Evolutionary conservation across 2,888 invertebrate genomes (phyloP), one percentile per base, ranked within the genome.

Genomic region (Antitype chi): DNA sequence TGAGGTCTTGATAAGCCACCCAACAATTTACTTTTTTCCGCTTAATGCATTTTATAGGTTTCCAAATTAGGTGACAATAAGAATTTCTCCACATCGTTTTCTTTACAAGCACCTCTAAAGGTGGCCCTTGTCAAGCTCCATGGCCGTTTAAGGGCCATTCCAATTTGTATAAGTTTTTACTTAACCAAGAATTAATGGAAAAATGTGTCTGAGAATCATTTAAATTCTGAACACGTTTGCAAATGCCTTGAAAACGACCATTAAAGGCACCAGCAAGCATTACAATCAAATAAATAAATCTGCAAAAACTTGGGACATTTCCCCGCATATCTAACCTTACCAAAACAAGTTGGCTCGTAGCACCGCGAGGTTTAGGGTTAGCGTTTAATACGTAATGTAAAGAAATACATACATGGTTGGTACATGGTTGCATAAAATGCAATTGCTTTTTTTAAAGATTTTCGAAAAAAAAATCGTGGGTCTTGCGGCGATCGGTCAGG

Each of bases 241-340:
- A 77, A 84, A 86, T 73, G 63, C 80, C 62, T 84, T 72, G 79
- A 77, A 76, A 84, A 76, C 71, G 23, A 59, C 85, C 85, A 81
- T 84, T 77, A 79, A 85, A 85, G 78, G 43, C 77, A 74, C 73
- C 74, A 55, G 66, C 70, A 63, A 81, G 74, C 78, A 87, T 78
- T 81, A 85, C 81, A 85, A 85, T 84, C 73, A 88, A 87, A 85
- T 88, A 82, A 85, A 85, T 82, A 88, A 87, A 88, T 89, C 83
- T 85, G 85, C 82, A 88, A 83, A 87, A 88, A 84, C 82, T 77
- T 73, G 82, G 74, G 28, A 76, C 77, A 84, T 85, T 87, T 84
- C 81, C 76, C 82, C 82, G 78, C 79, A 80, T 86, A 78, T 52
- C 78, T 78, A 80, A 84, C 78, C 62, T 82, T 87, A 87, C 83